Percentiles rank a stretch among this genome's conserved stretches.
phyloP scores from a whole-genome alignment of 2,888 invertebrate species.

The Agonopterix heracliana region DNA sequence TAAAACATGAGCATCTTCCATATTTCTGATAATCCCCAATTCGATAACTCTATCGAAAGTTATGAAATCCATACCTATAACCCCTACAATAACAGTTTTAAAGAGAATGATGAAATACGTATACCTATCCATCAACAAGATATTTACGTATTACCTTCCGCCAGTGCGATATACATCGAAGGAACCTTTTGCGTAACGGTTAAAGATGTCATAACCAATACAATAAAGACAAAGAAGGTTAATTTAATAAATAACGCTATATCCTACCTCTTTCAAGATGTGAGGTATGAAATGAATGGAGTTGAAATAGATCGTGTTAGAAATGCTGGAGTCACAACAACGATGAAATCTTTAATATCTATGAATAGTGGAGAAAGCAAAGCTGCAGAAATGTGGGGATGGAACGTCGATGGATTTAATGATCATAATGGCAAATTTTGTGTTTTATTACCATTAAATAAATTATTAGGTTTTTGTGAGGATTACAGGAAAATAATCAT shows the following conservation, averaged over 20 bases:
- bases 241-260: slow-evolving; percentile 5
- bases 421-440: slow-evolving; percentile 19
- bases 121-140: slow-evolving; percentile 18
- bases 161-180: slow-evolving; percentile 15
- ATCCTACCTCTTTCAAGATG: slow-evolving; percentile 8
- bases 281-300: slow-evolving; percentile 9
- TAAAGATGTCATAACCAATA: background rate
- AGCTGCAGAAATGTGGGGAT: slow-evolving; percentile 23
- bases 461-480: slow-evolving; percentile 17
- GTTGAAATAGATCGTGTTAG: too few species aligned
- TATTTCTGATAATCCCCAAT: slow-evolving; percentile 7
- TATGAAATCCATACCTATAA: slow-evolving; percentile 16
- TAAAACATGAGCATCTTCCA: slow-evolving; percentile 11
- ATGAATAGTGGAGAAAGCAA: too few species aligned
- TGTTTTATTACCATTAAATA: slow-evolving; percentile 5
- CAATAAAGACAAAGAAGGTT: background rate
- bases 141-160: slow-evolving; percentile 16
- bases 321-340: too few species aligned
- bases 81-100: slow-evolving; percentile 10
- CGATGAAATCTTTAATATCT: too few species aligned
- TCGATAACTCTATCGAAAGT: slow-evolving; percentile 14
- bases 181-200: slow-evolving; percentile 2
- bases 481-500: slow-evolving; percentile 39
- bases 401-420: slow-evolving; percentile 19
- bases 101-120: slow-evolving; percentile 17